Evolutionary conservation across 2,797 vertebrate genomes (phyloP).

Genomic region (Enteromius argenteus): DNA sequence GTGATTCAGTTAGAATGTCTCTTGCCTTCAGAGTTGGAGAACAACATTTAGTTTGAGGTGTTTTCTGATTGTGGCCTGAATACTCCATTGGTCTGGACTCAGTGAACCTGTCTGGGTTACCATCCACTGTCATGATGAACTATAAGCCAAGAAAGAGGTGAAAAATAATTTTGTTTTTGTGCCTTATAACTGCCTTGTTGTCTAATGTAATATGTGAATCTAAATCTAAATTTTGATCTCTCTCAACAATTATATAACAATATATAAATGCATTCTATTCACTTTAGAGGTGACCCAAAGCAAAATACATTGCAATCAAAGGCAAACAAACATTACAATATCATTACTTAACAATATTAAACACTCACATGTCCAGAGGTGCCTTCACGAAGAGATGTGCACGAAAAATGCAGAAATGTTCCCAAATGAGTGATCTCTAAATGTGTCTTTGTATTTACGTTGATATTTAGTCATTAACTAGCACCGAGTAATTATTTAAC

Average conservation of each 20-base stretch:
- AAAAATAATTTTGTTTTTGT: not conserved
- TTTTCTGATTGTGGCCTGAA: not conserved
- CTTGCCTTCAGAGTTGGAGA: slow-evolving; percentile 54
- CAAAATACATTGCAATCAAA: not conserved
- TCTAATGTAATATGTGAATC: not conserved
- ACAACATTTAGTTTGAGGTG: slow-evolving; percentile 38
- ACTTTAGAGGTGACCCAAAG: not conserved
- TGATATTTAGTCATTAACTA: slow-evolving; percentile 20
- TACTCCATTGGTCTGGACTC: slow-evolving; percentile 18
- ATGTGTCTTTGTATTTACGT: not conserved
- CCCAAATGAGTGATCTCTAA: not conserved
- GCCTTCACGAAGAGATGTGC: not conserved
- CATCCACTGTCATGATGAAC: slow-evolving; percentile 32
- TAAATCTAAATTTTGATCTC: not conserved
- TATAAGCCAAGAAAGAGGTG: not conserved
- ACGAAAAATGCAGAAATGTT: not conserved
- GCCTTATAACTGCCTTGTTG: no score
- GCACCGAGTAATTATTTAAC: slow-evolving; percentile 39
- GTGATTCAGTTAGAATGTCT: not conserved
- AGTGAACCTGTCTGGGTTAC: slow-evolving; percentile 19
- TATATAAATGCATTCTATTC: not conserved
- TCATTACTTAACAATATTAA: not conserved
- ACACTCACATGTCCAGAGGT: slow-evolving; percentile 25
- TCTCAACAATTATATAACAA: not conserved
- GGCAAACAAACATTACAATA: not conserved